Conservation (phyloP, 30 jellyfish, hydroid and myxozoan genomes). For the Haliclystus octoradiatus region DNA sequence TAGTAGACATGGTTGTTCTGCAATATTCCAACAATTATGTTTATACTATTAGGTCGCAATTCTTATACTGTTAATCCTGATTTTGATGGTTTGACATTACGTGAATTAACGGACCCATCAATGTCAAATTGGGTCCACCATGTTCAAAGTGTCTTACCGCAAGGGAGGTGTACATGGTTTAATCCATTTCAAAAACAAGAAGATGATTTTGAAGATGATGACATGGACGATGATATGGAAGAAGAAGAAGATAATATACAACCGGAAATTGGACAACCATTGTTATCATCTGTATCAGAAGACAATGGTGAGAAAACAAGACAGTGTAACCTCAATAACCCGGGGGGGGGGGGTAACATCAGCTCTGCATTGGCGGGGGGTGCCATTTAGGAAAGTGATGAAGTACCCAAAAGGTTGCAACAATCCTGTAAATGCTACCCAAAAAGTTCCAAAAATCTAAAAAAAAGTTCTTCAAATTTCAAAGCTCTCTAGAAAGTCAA, state of each 20-base stretch:
- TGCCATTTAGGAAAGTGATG: too few species aligned
- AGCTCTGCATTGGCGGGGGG: too few species aligned
- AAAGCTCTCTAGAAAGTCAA: too few species aligned
- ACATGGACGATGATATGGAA: slow-evolving; percentile 75
- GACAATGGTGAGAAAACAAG: slow-evolving; percentile 52
- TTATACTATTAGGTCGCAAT: slow-evolving; percentile 41
- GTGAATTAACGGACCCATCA: slow-evolving; percentile 71
- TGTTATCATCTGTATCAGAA: slow-evolving; percentile 58
- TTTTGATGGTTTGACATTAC: slow-evolving; percentile 79
- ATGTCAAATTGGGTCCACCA: slow-evolving; percentile 91
- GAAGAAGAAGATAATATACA: slow-evolving; percentile 21
- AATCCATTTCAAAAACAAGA: slow-evolving; percentile 81
- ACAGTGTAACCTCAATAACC: too few species aligned
- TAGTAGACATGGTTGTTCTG: too few species aligned
- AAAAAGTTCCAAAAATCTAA: too few species aligned
- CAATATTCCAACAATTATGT: not conserved
- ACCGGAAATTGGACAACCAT: slow-evolving; percentile 89
- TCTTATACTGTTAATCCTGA: slow-evolving; percentile 58
- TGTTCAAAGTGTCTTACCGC: slow-evolving; percentile 84
- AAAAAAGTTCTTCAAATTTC: too few species aligned
- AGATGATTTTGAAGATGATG: slow-evolving; percentile 93
- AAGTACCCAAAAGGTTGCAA: too few species aligned
- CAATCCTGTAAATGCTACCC: too few species aligned
- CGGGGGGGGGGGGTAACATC: too few species aligned
- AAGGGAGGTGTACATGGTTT: slow-evolving; percentile 94